Evolutionary conservation across 23 tunicate species (phyloP), one percentile per base, ranked within the genome.

Genomic region (Ascidia mentula): DNA sequence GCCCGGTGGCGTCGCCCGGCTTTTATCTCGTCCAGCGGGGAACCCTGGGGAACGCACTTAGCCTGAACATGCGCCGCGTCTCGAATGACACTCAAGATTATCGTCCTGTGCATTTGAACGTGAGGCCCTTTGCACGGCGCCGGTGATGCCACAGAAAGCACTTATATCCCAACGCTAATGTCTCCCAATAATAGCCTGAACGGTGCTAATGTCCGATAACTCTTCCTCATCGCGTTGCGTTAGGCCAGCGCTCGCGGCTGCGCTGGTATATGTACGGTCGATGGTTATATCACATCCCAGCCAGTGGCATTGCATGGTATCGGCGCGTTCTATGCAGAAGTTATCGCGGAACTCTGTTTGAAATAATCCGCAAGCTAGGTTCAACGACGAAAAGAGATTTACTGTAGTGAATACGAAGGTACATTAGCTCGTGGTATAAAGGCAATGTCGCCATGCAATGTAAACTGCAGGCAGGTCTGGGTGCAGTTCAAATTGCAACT

Each of bases 161-260:
- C 65, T 53, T 53, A 53, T 53, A 53, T 20, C 65, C 28, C 65
- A n/a, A 53, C 65, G 65, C 65, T 53, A 53, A 53, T 53, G 65
- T 53, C 65, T 53, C 65, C 65, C 65, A 53, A 53, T 53, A 53
- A 53, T 53, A 53, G 65, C 65, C 65, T 53, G 65, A 53, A 53
- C 65, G 65, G 65, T 53, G 65, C 65, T 53, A 53, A 53, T 53
- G 65, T 53, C 65, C 65, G 65, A 53, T 53, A 53, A 53, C 65
- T n/a, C n/a, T n/a, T n/a, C 65, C 13, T 28, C 65, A 53, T 53
- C 65, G 65, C 12, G 65, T 53, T 28, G 65, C 65, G 65, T 53
- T 53, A 53, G 65, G 24, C 65, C 24, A 20, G 65, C 65, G 22
- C 65, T 26, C 2, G 65, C 65, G 65, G 22, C n/a, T n/a, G n/a